A percentile compares a stretch with the other conserved stretches of the same genome.
Evolutionary conservation across 2,797 vertebrate genomes (phyloP).

Genomic region (Pseudochaenichthys georgianus): DNA sequence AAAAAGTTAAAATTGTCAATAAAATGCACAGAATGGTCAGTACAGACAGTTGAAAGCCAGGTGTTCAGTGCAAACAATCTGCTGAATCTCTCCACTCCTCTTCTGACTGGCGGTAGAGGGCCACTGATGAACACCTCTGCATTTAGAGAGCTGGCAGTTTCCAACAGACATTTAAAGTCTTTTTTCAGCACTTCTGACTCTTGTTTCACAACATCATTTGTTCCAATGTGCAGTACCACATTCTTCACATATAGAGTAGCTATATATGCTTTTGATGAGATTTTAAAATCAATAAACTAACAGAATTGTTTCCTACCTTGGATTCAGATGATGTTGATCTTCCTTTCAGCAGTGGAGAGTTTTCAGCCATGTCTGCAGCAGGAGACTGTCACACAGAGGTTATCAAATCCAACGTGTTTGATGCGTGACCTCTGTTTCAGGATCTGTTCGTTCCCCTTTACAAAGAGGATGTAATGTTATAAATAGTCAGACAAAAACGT

Average conservation of each 20-base stretch:
- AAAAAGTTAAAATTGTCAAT: too few relatives aligned
- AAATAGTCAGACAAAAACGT: neutral
- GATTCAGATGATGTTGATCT: conserved; percentile 27
- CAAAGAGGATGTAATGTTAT: neutral
- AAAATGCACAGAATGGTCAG: too few relatives aligned
- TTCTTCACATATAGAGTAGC: too few relatives aligned
- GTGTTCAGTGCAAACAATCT: too few relatives aligned
- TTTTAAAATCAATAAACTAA: neutral
- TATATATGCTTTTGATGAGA: neutral
- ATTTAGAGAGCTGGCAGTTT: too few relatives aligned
- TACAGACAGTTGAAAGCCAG: too few relatives aligned
- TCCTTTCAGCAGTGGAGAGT: conserved; percentile 53
- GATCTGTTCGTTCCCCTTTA: neutral
- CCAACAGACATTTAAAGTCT: too few relatives aligned
- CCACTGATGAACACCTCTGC: too few relatives aligned
- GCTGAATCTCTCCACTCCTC: too few relatives aligned
- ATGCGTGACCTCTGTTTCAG: neutral
- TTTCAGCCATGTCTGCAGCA: conserved; percentile 55
- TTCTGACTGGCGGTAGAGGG: too few relatives aligned
- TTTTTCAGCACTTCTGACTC: neutral
- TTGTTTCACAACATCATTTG: too few relatives aligned
- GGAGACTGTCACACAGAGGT: neutral
- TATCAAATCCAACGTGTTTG: neutral
- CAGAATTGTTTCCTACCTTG: conserved; percentile 47
- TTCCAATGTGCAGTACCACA: too few relatives aligned